phyloP scores from a whole-genome alignment of 2,113 vertebrate genomes.

The Charina bottae region DNA sequence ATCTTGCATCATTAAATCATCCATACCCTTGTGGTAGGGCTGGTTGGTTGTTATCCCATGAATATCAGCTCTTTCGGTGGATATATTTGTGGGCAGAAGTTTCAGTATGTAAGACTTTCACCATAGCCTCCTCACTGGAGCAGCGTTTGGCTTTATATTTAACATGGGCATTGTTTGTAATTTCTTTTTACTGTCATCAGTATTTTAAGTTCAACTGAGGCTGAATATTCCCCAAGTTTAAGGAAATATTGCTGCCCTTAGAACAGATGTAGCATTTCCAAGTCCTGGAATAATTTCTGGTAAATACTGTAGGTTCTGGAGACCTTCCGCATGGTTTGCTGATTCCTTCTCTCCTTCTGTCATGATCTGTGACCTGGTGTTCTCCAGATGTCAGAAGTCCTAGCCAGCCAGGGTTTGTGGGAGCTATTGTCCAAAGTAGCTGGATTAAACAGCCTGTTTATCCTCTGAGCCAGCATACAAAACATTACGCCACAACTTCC shows the following conservation, averaged over 20 bases:
- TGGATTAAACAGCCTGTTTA: neutral
- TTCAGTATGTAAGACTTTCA: neutral
- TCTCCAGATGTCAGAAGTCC: neutral
- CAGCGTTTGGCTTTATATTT: neutral
- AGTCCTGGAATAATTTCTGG: neutral
- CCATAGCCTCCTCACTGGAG: neutral
- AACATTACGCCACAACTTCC: neutral
- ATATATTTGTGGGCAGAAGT: neutral
- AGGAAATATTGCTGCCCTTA: neutral
- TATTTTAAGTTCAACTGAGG: neutral
- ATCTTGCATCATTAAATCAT: neutral
- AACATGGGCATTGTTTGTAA: neutral
- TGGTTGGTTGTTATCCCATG: neutral
- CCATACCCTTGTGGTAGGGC: neutral
- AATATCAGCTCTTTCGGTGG: neutral
- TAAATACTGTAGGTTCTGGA: neutral
- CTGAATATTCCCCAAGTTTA: neutral
- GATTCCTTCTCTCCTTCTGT: neutral
- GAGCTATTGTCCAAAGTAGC: neutral
- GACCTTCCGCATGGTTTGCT: neutral
- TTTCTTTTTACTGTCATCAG: neutral
- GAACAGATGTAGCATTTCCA: neutral
- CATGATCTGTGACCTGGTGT: neutral
- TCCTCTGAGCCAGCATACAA: neutral
- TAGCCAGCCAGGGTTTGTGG: neutral